Evolutionary conservation across 2,888 invertebrate species (phyloP), one percentile per base, ranked within the genome.

Genomic region (Ferrisia virgata): DNA sequence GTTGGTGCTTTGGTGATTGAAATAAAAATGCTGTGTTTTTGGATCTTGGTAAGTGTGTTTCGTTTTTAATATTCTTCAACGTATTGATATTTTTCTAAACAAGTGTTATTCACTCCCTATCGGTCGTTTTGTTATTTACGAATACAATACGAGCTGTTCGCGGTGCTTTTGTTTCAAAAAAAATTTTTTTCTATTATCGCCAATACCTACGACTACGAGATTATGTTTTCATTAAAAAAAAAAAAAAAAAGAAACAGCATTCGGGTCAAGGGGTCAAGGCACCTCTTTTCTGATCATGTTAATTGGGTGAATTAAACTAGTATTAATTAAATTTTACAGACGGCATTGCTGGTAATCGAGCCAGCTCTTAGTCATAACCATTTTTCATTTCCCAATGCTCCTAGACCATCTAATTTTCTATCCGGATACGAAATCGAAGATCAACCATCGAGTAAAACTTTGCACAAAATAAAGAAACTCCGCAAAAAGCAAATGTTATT

Each of bases 391-490:
- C 36, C 22, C 33, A 36, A 53, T 33, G 69, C 25, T 31, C 82
- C 53, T 0, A 18, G 69, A 69, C 18, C 58, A 22, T 15, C 8
- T 53, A 22, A 13, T 13, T 15, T 25, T 18, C 82, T n/a, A 3
- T n/a, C n/a, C 43, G 31, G 8, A 53, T 22, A 31, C 28, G 83
- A 72, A 25, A 22, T 40, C 22, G 83, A 40, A 3, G 83, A 83
- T 25, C 43, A 25, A 53, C 79, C 84, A 15, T 78, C 78, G 8
- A 78, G 28, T 9, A 78, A 78, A 53, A 28, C 40, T 11, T 79
- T 84, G 8, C 84, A 84, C 39, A 84, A 79, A 36, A 36, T 53
- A 11, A 84, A 84, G 53, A 84, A 84, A 58, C 33, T 84, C 1
- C 40, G 79, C 6, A 84, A 53, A 53, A 84, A 79, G 36, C 78